phyloP scores from a whole-genome alignment of 1,140 invertebrate species.

The Philaenus spumarius region DNA sequence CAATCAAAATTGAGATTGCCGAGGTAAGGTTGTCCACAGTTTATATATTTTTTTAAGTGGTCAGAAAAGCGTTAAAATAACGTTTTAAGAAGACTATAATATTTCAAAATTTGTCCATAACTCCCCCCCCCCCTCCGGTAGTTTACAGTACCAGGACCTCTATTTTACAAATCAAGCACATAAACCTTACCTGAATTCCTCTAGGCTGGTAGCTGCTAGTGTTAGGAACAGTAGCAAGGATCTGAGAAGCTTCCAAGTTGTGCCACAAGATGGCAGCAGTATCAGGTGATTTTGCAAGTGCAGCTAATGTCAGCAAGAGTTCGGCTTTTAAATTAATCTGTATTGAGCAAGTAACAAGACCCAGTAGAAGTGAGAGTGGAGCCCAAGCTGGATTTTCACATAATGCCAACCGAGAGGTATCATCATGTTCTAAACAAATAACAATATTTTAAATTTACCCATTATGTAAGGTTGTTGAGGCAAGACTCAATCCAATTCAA shows the following conservation, averaged over 20 bases:
- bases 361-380: conserved; percentile 66
- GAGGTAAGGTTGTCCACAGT: too few species aligned
- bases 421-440: conserved; percentile 50
- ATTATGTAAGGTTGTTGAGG: too few species aligned
- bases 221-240: conserved; percentile 61
- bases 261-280: conserved; percentile 76
- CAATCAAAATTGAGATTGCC: too few species aligned
- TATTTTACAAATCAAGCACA: too few species aligned
- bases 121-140: too few species aligned
- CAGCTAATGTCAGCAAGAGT: conserved; percentile 65
- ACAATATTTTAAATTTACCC: too few species aligned
- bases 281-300: conserved; percentile 66
- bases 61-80: too few species aligned
- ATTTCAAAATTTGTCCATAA: too few species aligned
- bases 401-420: conserved; percentile 66
- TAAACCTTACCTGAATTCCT: conserved; percentile 45
- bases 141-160: too few species aligned
- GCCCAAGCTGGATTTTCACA: conserved; percentile 84
- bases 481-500: too few species aligned
- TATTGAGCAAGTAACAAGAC: conserved; percentile 78
- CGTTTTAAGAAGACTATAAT: too few species aligned
- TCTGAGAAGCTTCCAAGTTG: conserved; percentile 76
- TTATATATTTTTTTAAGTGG: too few species aligned
- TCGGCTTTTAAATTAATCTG: conserved; percentile 79
- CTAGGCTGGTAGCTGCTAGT: conserved; percentile 56